Evolutionary conservation across 2,888 invertebrate species (phyloP).

Genomic region (Lithodes maja): DNA sequence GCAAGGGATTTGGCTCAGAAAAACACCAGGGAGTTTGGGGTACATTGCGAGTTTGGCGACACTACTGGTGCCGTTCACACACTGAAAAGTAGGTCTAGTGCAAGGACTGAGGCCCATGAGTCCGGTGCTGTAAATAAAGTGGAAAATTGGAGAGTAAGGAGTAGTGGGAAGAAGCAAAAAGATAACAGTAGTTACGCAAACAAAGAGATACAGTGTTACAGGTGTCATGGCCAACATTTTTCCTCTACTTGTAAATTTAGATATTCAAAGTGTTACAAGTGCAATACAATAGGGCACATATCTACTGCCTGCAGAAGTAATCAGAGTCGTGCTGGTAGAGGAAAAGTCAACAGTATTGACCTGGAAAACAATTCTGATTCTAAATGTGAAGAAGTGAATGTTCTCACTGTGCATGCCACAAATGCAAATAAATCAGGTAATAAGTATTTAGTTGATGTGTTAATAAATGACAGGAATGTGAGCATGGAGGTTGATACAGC

Average conservation of each 20-base stretch:
- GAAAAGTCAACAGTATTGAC: not conserved
- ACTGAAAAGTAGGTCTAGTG: not conserved
- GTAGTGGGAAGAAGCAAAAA: not conserved
- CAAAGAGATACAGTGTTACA: not conserved
- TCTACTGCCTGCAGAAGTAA: not conserved
- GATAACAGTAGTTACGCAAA: not conserved
- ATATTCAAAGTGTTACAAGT: not conserved
- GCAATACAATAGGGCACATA: not conserved
- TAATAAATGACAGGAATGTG: slow-evolving; percentile 1
- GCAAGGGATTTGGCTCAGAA: no score
- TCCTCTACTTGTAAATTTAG: not conserved
- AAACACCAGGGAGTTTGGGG: no score
- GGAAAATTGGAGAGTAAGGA: not conserved
- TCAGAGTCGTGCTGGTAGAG: not conserved
- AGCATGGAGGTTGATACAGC: not conserved
- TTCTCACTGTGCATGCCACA: not conserved
- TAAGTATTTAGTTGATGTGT: not conserved
- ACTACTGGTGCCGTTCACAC: not conserved
- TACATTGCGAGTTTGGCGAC: not conserved
- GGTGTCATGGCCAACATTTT: not conserved
- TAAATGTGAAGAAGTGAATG: not conserved
- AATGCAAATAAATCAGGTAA: not conserved
- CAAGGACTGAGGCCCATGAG: not conserved
- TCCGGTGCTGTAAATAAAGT: not conserved
- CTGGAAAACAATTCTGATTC: not conserved